A percentile compares a stretch with the other conserved stretches of the same genome.
Conservation (phyloP, 2,888 invertebrate genomes). For the Homarus gammarus region DNA sequence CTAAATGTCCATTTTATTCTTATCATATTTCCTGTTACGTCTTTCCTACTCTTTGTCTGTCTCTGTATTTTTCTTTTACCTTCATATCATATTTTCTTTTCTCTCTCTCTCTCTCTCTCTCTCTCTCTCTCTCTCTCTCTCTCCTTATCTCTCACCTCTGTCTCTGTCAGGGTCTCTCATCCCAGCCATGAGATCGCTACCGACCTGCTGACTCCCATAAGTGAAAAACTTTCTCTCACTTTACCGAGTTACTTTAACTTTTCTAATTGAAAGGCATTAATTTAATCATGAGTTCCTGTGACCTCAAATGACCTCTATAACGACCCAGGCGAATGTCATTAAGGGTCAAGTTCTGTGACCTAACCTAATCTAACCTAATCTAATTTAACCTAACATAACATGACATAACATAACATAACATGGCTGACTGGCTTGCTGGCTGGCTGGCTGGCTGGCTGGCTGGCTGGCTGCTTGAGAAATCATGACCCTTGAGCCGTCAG, state of each 20-base stretch:
- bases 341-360: no score
- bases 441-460: no score
- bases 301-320: slow-evolving; percentile 19
- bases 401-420: no score
- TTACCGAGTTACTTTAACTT: slow-evolving; percentile 33
- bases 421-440: no score
- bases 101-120: not conserved
- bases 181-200: not conserved
- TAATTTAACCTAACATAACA: no score
- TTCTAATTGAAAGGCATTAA: slow-evolving; percentile 17
- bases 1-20: no score
- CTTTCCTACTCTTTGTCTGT: not conserved
- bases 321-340: not conserved
- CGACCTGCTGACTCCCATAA: slow-evolving; percentile 20
- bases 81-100: not conserved
- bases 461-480: not conserved
- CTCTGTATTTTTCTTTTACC: not conserved
- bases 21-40: no score
- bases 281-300: slow-evolving; percentile 27
- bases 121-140: not conserved
- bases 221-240: slow-evolving; percentile 24
- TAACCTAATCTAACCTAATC: no score
- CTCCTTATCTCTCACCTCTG: not conserved
- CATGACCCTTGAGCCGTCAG: not conserved
- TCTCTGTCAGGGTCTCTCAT: not conserved